Base-by-base conservation (phyloP, 2,888 invertebrate species). In the Chelonus formosanus region DNA sequence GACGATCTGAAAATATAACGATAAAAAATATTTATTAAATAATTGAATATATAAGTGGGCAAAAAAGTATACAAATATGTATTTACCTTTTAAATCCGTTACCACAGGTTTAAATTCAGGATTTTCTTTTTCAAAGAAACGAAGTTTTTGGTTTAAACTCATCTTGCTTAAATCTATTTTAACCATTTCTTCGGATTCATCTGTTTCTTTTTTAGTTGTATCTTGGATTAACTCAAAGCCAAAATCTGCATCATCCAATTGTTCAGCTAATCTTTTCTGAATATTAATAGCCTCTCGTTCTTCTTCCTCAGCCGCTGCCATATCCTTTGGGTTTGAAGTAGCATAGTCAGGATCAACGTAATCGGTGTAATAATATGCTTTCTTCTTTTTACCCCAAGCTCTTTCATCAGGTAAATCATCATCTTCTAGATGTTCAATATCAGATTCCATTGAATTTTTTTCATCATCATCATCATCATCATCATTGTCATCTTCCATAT, bases 261-360 rank as follows among this genome's bases (percentile, higher is more conserved):
- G 91, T 78, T 92, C 89, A 3, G 90, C 88, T 20, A 95, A 85
- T 74, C 92, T 88, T 77, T 90, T 88, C 78, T 96, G 95, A 66
- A 95, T 91, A 71, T 89, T 90, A 79, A 88, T 89, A 0, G 94
- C 95, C 86, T 95, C 95, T 75, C 92, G 88, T 81, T 94, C 95
- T 84, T 96, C 95, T 68, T 91, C 86, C 70, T 91, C 90, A 4
- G 94, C 94, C 72, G 90, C 86, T 75, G 91, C 90, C 73, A 91
- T 90, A 77, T 92, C 91, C 74, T 87, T 88, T 47, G 89, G 90
- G 78, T 68, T 80, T 7, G 75, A 63, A 3, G 74, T 90, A 54
- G 91, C 89, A 86, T 92, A 94, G 84, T 96, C 95, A 76, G 91
- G 89, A 86, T 96, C 96, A 10, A 95, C 90, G 84, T 93, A 95